A percentile compares a stretch with the other conserved stretches of the same genome.
phyloP scores from a whole-genome alignment of 1,140 invertebrate genomes.

The Papilio dardanus region DNA sequence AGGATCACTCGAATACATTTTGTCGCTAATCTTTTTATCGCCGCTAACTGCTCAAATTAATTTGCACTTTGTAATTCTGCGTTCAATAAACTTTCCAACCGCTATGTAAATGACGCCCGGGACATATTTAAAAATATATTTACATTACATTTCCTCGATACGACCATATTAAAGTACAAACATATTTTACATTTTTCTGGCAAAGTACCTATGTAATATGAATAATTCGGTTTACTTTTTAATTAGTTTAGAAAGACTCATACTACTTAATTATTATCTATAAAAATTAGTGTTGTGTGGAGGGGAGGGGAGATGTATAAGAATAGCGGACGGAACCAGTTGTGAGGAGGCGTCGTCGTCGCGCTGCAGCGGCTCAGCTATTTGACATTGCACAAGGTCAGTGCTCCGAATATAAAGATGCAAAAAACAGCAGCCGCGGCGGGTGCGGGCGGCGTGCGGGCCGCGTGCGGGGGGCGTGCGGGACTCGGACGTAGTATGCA shows the following conservation, averaged over 20 bases:
- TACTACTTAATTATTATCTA: not conserved
- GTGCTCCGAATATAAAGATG: constrained; percentile 81
- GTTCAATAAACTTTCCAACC: constrained; percentile 30
- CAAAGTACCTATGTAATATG: too few relatives aligned
- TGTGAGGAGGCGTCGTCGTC: constrained; percentile 46
- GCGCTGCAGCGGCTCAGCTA: constrained; percentile 71
- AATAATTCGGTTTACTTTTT: not conserved
- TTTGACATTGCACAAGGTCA: constrained; percentile 82
- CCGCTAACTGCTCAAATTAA: constrained; percentile 36
- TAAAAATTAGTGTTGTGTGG: not conserved
- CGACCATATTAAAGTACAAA: not conserved
- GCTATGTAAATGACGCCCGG: not conserved
- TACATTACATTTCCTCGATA: not conserved
- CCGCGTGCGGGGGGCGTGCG: not conserved
- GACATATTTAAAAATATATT: not conserved
- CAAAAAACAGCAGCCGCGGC: constrained; percentile 62
- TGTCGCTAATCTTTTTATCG: constrained; percentile 38
- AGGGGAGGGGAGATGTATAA: not conserved
- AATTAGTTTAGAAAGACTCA: not conserved
- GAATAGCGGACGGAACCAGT: constrained; percentile 58
- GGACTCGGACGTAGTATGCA: constrained; percentile 52
- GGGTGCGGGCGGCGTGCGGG: not conserved
- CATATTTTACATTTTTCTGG: not conserved
- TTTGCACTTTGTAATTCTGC: constrained; percentile 23
- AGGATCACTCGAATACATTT: constrained; percentile 30